Conservation (phyloP, 92 coral and sea anemone species). For the Chrysogorgia sp. region DNA sequence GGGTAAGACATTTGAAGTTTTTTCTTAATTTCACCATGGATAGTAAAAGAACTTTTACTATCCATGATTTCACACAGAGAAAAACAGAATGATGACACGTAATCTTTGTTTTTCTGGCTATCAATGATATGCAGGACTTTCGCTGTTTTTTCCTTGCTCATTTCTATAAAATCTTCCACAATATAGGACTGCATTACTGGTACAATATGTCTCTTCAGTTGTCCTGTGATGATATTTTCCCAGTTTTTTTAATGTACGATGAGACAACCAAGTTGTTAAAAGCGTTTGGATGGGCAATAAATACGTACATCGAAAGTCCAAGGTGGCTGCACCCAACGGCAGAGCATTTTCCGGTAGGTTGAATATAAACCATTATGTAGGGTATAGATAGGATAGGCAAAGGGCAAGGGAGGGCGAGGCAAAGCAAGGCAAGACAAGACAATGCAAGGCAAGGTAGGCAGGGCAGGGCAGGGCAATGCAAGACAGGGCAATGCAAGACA, state of each 20-base stretch:
- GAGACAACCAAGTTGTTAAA: constrained; percentile 58
- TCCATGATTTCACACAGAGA: not conserved
- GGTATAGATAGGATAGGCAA: not conserved
- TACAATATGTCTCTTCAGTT: constrained; percentile 72
- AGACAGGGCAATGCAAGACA: too few relatives aligned
- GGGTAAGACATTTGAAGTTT: constrained; percentile 58
- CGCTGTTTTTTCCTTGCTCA: too few relatives aligned
- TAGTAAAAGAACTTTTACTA: not conserved
- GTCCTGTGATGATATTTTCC: constrained; percentile 78
- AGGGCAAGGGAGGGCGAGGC: too few relatives aligned
- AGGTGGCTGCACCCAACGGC: constrained; percentile 79
- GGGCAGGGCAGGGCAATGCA: too few relatives aligned
- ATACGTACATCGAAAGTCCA: constrained; percentile 53
- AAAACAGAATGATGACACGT: too few relatives aligned
- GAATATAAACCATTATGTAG: not conserved
- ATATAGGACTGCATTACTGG: constrained; percentile 83
- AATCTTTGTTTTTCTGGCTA: too few relatives aligned
- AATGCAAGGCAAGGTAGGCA: too few relatives aligned
- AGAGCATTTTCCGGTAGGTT: constrained; percentile 61
- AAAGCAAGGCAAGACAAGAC: too few relatives aligned
- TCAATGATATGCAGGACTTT: not conserved
- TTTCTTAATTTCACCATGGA: not conserved
- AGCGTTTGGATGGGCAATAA: constrained; percentile 91
- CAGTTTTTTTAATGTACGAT: constrained; percentile 71
- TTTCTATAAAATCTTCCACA: not conserved